Evolutionary conservation across 1,140 invertebrate species (phyloP), one percentile per base, ranked within the genome.

Genomic region (Caenorhabditis latens): DNA sequence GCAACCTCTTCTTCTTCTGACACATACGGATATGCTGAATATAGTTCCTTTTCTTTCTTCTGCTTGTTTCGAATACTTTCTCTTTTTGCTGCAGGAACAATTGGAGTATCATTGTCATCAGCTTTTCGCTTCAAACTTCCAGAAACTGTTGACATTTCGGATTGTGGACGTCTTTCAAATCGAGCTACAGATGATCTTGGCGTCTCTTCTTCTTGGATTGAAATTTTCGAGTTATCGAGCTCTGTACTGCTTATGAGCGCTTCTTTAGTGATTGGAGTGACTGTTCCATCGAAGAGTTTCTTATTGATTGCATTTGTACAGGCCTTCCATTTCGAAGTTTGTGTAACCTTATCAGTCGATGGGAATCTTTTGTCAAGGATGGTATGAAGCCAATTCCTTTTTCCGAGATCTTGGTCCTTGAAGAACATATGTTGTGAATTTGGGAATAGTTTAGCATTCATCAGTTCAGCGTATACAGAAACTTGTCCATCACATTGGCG

Each of bases 401-500:
- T 83, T 46, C 86, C 86, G 13, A 86, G 71, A 48, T 86, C 86
- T 53, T 86, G 86, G 16, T 86, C 86, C 42, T 86, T 86, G 57
- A 86, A 86, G 65, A 86, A 63, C 21, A 86, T 13, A 43, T 86
- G 86, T 50, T 48, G 58, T 21, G 86, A 63, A n/a, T 63, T 21
- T 2, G 86, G 75, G 42, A 86, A 86, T 1, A 86, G 65, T 40
- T 83, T 71, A 3, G 48, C 50, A 53, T 48, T 53, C 75, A 86
- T 86, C 24, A 83, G 53, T 50, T 86, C 86, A 14, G 86, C 86
- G 50, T 86, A 86, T 7, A 86, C 75, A 5, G 75, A 53, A 0
- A 55, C 46, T 11, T 57, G 48, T 32, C 61, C 86, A 13, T 83
- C 48, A 32, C 24, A 6, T 42, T 86, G 46, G 7, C 32, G 43